Evolutionary conservation across 2,888 invertebrate genomes (phyloP), one percentile per base, ranked within the genome.

Genomic region (Anorthoa munda): DNA sequence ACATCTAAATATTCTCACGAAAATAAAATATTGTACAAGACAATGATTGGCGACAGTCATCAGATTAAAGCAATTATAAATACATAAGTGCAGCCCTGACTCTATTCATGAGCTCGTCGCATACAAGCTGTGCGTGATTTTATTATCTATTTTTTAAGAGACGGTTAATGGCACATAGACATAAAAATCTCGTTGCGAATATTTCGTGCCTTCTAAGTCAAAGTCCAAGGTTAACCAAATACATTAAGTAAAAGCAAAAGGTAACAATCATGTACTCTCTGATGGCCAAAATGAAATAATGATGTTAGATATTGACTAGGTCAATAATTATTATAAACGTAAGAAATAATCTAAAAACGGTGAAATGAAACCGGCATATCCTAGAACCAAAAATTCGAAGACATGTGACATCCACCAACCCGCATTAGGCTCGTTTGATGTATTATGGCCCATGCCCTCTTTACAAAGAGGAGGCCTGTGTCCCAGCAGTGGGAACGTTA

Each of bases 61-160:
- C 2, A 55, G 18, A 59, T 60, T 21, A 17, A 21, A 55, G 1
- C 23, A 69, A 58, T 69, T 70, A 56, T 11, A 45, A 0, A 45
- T n/a, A 59, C 50, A 55, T 48, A 13, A 48, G 45, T 13, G 18
- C 31, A 68, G n/a, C 82, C 75, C 21, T 81, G 81, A 79, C 68
- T 71, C 39, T 3, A 78, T 67, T 68, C 11, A 48, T 46, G 48
- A 31, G 51, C 67, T 65, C 12, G 18, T 45, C 58, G 12, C 53
- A 46, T n/a, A 48, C 48, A 59, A 77, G 60, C 23, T 67, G 4
- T 70, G 74, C 53, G 68, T 75, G 66, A 73, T 65, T 56, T 58
- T 46, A 46, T 53, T 9, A 79, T 48, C 53, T 39, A 45, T 68
- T 12, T 61, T 58, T n/a, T 67, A 71, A 71, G 59, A 65, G 58